Evolutionary conservation across 2,113 vertebrate species (phyloP).

Genomic region (Oreocharis arfaki): DNA sequence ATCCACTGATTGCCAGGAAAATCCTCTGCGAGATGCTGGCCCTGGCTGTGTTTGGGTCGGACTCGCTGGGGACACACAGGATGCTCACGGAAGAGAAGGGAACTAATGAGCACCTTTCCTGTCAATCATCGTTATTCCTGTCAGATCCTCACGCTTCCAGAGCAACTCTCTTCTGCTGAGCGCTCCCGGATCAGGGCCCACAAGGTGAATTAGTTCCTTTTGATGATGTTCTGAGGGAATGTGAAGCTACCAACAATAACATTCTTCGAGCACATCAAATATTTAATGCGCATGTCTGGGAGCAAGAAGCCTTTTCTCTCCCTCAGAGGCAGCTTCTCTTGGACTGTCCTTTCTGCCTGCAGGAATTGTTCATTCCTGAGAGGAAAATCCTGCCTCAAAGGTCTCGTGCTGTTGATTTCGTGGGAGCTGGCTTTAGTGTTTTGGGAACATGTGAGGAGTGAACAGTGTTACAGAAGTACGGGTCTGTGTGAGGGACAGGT

Average conservation of each 20-base stretch:
- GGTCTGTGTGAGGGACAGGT: neutral
- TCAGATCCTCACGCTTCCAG: neutral
- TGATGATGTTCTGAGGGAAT: neutral
- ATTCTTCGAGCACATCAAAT: neutral
- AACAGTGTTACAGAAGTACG: rapidly evolving
- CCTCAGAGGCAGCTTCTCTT: neutral
- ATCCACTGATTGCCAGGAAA: neutral
- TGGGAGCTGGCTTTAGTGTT: neutral
- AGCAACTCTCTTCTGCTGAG: neutral
- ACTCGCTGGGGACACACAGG: rapidly evolving
- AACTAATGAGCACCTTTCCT: neutral
- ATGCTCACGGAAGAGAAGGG: neutral
- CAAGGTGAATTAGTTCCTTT: neutral
- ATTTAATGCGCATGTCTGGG: neutral
- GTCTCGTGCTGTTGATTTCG: neutral
- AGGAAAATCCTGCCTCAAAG: neutral
- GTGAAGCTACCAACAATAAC: neutral
- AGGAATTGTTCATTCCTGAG: neutral
- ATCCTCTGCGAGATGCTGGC: neutral
- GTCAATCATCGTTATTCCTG: neutral
- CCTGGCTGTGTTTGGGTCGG: neutral
- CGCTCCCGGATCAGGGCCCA: neutral
- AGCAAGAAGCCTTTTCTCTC: neutral
- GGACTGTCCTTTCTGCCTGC: neutral
- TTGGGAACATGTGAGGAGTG: rapidly evolving